phyloP scores from a whole-genome alignment of 1,140 invertebrate species.

The Drosophila virilis region DNA sequence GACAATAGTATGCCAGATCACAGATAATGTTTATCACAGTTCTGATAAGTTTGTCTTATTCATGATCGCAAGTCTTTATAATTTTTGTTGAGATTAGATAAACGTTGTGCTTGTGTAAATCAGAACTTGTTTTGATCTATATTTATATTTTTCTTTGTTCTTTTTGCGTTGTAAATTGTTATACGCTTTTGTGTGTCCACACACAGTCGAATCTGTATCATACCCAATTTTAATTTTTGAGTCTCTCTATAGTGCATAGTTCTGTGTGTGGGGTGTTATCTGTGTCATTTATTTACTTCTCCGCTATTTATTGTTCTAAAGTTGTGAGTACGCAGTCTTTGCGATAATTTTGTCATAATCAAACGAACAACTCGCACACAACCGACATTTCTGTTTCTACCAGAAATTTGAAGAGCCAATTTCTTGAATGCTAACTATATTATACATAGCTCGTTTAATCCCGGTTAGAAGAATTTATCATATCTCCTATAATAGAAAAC shows the following conservation, averaged over 20 bases:
- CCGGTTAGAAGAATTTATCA: too few relatives aligned
- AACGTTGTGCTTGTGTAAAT: slow-evolving; percentile 11
- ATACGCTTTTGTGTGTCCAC: background rate
- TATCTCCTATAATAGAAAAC: too few relatives aligned
- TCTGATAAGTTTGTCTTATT: slow-evolving; percentile 39
- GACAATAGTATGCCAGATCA: slow-evolving; percentile 41
- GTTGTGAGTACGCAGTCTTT: slow-evolving; percentile 35
- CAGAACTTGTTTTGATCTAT: slow-evolving; percentile 24
- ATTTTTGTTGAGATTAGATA: slow-evolving; percentile 62
- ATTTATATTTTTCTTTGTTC: slow-evolving; percentile 32
- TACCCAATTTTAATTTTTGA: slow-evolving; percentile 10
- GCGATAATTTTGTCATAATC: slow-evolving; percentile 59
- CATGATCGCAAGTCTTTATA: slow-evolving; percentile 32
- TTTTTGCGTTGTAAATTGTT: slow-evolving; percentile 16
- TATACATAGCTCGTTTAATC: too few relatives aligned
- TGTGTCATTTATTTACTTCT: slow-evolving; percentile 65
- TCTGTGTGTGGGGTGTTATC: slow-evolving; percentile 43
- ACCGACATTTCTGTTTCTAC: slow-evolving; percentile 14
- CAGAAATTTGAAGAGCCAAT: background rate
- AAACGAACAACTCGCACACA: slow-evolving; percentile 21
- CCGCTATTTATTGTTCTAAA: slow-evolving; percentile 39
- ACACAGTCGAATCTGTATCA: slow-evolving; percentile 2
- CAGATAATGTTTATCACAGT: slow-evolving; percentile 45
- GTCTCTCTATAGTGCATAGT: slow-evolving; percentile 17
- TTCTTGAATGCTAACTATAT: background rate